phyloP scores from a whole-genome alignment of 2,113 vertebrate species.

The Falco punctatus region DNA sequence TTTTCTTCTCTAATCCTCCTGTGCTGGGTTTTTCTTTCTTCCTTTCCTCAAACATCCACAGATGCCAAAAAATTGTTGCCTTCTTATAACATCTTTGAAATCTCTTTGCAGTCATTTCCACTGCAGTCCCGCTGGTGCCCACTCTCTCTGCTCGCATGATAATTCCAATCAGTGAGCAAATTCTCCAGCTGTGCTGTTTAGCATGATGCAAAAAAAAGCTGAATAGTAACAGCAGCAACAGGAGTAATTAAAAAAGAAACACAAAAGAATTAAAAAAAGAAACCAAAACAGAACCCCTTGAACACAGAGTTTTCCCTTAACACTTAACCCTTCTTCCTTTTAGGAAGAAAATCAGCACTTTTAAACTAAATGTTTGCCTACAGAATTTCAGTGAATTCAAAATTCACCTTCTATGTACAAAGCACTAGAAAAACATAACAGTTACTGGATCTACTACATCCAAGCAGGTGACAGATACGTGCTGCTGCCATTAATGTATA shows the following conservation, averaged over 20 bases:
- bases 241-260: slow-evolving; percentile 52
- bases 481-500: not conserved
- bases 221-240: slow-evolving; percentile 47
- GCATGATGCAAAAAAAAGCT: slow-evolving; percentile 27
- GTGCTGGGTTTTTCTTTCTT: not conserved
- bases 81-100: not conserved
- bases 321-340: not conserved
- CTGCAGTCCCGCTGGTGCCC: not conserved
- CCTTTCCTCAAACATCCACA: not conserved
- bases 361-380: not conserved
- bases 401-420: not conserved
- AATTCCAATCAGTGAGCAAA: slow-evolving; percentile 34
- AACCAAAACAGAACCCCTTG: not conserved
- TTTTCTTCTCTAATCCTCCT: not conserved
- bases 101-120: not conserved
- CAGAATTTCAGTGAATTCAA: not conserved
- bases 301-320: not conserved
- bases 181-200: slow-evolving; percentile 56
- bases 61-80: not conserved
- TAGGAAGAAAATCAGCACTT: not conserved
- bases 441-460: not conserved
- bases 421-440: not conserved
- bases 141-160: not conserved
- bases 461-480: not conserved
- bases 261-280: not conserved